Evolutionary conservation across 2,113 vertebrate genomes (phyloP).

Genomic region (Dissostichus mawsoni): DNA sequence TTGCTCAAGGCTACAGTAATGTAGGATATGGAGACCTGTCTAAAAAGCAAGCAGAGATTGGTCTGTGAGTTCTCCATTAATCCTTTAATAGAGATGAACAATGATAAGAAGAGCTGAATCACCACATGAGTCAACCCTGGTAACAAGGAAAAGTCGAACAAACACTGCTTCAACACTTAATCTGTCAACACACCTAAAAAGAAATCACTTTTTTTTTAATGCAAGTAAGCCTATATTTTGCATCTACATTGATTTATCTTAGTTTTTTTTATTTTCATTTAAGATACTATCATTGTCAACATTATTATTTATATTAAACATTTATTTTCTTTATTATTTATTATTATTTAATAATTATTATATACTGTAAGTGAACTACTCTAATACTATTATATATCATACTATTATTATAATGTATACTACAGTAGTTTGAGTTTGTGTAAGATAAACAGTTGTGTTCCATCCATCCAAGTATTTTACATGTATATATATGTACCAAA

Average conservation of each 20-base stretch:
- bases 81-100: conserved; percentile 54
- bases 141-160: conserved; percentile 28
- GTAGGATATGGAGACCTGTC: background rate
- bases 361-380: too few relatives aligned
- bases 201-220: background rate
- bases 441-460: too few relatives aligned
- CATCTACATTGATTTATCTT: background rate
- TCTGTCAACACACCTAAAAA: background rate
- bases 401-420: too few relatives aligned
- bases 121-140: conserved; percentile 49
- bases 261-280: background rate
- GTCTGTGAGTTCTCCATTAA: conserved; percentile 26
- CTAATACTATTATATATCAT: too few relatives aligned
- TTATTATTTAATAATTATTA: too few relatives aligned
- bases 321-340: background rate
- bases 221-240: background rate
- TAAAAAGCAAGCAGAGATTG: background rate
- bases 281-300: background rate
- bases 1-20: conserved; percentile 32
- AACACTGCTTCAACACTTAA: conserved; percentile 25
- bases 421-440: too few relatives aligned
- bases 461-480: too few relatives aligned
- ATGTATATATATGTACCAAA: background rate
- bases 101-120: conserved; percentile 61
- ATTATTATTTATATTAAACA: background rate